Conservation (phyloP, 2,113 vertebrate species). For the Pteruthius melanotis region DNA sequence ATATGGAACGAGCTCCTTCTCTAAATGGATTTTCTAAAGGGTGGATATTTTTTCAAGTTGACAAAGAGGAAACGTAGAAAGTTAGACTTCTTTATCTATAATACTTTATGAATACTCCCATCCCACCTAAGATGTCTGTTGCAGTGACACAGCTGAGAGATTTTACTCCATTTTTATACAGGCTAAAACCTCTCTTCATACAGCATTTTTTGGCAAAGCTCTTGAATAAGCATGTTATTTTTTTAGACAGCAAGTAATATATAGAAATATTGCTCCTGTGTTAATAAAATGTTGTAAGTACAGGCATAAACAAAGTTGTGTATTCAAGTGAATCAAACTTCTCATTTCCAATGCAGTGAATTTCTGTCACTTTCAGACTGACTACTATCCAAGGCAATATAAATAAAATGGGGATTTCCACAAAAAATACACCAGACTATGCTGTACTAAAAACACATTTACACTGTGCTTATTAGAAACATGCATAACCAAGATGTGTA, state of each 20-base stretch:
- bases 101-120: background rate
- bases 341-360: background rate
- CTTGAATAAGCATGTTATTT: background rate
- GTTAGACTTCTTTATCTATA: background rate
- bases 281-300: background rate
- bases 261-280: background rate
- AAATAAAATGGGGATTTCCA: slow-evolving; percentile 46
- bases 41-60: background rate
- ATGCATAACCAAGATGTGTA: background rate
- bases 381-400: background rate
- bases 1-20: background rate
- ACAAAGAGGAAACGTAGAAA: background rate
- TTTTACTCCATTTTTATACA: background rate
- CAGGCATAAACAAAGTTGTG: background rate
- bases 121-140: background rate
- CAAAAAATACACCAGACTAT: background rate
- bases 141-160: background rate
- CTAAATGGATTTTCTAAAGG: background rate
- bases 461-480: background rate
- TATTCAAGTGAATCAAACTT: slow-evolving; percentile 13
- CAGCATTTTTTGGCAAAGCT: background rate
- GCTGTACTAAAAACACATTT: background rate
- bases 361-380: slow-evolving; percentile 45
- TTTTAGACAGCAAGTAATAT: background rate
- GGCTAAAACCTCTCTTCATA: background rate